A percentile compares a stretch with the other conserved stretches of the same genome.
phyloP scores from a whole-genome alignment of 2,113 vertebrate species.

The Xiphophorus maculatus region DNA sequence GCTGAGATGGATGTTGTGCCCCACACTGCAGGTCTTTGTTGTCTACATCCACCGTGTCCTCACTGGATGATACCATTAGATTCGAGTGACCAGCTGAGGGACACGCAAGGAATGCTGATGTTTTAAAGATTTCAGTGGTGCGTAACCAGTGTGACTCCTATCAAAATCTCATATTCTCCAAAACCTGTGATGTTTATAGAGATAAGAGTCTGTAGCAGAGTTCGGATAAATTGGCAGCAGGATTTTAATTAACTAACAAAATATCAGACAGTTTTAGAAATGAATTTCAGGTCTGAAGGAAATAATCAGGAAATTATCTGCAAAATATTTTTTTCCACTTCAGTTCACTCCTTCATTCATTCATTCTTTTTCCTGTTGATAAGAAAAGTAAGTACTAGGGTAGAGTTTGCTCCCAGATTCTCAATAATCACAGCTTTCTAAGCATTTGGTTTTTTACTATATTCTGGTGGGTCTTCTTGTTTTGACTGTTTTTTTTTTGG shows the following conservation, averaged over 20 bases:
- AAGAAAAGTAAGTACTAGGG: neutral
- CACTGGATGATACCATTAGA: constrained; percentile 48
- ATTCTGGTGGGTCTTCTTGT: neutral
- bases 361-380: neutral
- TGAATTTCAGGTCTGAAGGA: neutral
- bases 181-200: constrained; percentile 19
- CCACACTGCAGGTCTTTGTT: constrained; percentile 40
- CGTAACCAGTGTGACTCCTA: constrained; percentile 40
- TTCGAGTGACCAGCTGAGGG: constrained; percentile 22
- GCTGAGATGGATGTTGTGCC: constrained; percentile 14
- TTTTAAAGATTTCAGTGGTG: constrained; percentile 26
- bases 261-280: constrained; percentile 1
- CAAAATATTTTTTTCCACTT: too few relatives aligned
- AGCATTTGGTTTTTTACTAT: neutral
- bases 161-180: constrained; percentile 40
- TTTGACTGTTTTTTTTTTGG: too few relatives aligned
- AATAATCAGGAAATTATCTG: too few relatives aligned
- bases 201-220: constrained; percentile 8
- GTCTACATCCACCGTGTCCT: constrained; percentile 31
- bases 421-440: neutral
- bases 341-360: too few relatives aligned
- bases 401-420: neutral
- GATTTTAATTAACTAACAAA: constrained; percentile 1
- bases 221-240: neutral
- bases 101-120: constrained; percentile 39